Evolutionary conservation across 2,797 vertebrate genomes (phyloP), one percentile per base, ranked within the genome.

Genomic region (Erpetoichthys calabaricus): DNA sequence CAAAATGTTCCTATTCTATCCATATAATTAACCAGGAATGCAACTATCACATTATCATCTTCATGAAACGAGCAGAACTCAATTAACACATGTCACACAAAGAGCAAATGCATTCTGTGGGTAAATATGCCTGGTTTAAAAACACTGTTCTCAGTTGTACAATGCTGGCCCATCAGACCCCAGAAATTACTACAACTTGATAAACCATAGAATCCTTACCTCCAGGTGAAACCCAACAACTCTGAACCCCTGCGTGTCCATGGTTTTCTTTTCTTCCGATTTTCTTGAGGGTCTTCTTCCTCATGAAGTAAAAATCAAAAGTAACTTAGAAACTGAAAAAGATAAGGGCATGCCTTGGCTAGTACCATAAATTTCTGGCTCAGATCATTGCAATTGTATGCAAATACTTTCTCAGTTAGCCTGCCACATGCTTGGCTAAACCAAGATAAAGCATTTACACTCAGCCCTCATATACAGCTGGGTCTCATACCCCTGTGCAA

Each of bases 401-500:
- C 42, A 53, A 53, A 10, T 42, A 7, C 42, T 10, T 25, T 42
- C 52, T 53, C 4, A 42, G 52, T 10, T 41, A 10, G 47, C 52
- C 7, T 3, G 52, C n/a, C 52, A 53, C n/a, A 53, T 53, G 52
- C 7, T 25, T 7, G 5, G 10, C n/a, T 53, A 41, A 49, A 50
- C 70, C 42, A 59, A 49, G 53, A 54, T 57, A 55, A 7, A 3
- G 6, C 50, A 62, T 6, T 1, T 66, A 68, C 68, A 75, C 49
- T 79, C 71, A 72, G 60, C 70, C 64, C 68, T 74, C 75, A 73
- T 68, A 64, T 71, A 58, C 52, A 76, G 77, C 77, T 73, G 77
- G 78, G 77, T 75, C 78, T 74, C 68, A 68, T 72, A 67, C 60
- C 75, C 72, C 69, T 75, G 67, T 67, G 69, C 71, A 70, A 75